phyloP scores from a whole-genome alignment of 2,797 vertebrate species.

The Epinephelus malabaricus region DNA sequence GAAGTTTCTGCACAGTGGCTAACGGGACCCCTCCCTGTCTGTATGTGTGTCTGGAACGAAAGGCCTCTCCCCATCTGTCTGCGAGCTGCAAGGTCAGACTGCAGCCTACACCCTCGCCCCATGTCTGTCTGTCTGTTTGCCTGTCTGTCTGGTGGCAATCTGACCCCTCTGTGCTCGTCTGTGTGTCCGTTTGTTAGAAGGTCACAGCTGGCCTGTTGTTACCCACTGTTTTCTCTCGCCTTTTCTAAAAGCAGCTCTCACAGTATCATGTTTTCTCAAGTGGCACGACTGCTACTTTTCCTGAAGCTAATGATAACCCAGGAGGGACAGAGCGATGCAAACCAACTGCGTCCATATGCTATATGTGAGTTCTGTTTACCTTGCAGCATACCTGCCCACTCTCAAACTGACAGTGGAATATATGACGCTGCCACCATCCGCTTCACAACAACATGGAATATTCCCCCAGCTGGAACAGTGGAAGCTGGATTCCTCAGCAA shows the following conservation, averaged over 20 bases:
- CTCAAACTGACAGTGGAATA: slow-evolving; percentile 61
- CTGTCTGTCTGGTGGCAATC: slow-evolving; percentile 74
- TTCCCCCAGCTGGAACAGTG: slow-evolving; percentile 55
- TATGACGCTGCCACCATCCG: slow-evolving; percentile 51
- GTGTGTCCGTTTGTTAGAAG: slow-evolving; percentile 31
- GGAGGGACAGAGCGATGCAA: background rate
- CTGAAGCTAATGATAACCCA: background rate
- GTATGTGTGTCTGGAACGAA: slow-evolving; percentile 73
- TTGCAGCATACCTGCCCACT: slow-evolving; percentile 32
- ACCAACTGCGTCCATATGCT: background rate
- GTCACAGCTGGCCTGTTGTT: slow-evolving; percentile 41
- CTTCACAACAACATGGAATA: slow-evolving; percentile 73
- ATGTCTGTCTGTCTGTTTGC: slow-evolving; percentile 55
- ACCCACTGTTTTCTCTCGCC: slow-evolving; percentile 12
- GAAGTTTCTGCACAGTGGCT: slow-evolving; percentile 75
- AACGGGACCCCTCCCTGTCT: slow-evolving; percentile 80
- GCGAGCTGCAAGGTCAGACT: slow-evolving; percentile 77
- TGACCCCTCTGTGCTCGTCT: slow-evolving; percentile 27
- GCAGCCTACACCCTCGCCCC: slow-evolving; percentile 62
- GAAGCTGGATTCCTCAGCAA: slow-evolving; percentile 71
- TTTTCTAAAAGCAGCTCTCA: slow-evolving; percentile 24
- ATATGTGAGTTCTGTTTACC: slow-evolving; percentile 31
- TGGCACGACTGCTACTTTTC: background rate
- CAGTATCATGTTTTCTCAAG: slow-evolving; percentile 5
- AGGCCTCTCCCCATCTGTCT: slow-evolving; percentile 73